Conservation (phyloP, 2,888 invertebrate species). For the Mellilla xanthometata region DNA sequence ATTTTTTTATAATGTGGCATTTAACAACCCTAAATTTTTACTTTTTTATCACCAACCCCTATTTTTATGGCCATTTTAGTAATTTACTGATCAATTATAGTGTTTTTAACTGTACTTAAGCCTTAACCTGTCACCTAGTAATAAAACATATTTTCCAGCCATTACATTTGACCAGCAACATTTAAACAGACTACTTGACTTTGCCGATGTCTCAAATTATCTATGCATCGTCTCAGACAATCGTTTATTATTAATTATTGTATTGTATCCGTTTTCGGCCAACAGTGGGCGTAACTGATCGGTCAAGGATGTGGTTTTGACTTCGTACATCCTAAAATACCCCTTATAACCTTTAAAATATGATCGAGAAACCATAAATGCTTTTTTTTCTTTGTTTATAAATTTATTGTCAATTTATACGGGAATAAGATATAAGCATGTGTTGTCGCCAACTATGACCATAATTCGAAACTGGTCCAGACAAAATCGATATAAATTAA, state of each 20-base stretch:
- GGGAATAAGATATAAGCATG: conserved; percentile 23
- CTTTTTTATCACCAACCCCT: too few species aligned
- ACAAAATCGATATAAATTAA: conserved; percentile 14
- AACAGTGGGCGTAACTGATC: conserved; percentile 57
- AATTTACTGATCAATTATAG: too few species aligned
- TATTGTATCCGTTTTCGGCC: conserved; percentile 56
- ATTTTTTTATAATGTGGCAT: too few species aligned
- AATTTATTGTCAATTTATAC: conserved; percentile 26
- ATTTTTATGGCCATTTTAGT: too few species aligned
- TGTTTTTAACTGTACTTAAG: too few species aligned
- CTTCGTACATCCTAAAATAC: conserved; percentile 38
- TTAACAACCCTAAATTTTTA: too few species aligned
- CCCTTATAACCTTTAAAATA: conserved; percentile 41
- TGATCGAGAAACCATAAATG: conserved; percentile 32
- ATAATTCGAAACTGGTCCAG: conserved; percentile 13
- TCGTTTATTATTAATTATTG: conserved; percentile 56
- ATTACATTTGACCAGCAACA: conserved; percentile 8
- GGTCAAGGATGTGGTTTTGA: conserved; percentile 56
- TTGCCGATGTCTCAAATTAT: conserved; percentile 42
- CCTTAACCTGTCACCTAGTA: too few species aligned
- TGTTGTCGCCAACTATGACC: conserved; percentile 14
- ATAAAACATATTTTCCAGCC: too few species aligned
- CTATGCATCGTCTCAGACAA: conserved; percentile 48
- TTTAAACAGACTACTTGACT: conserved; percentile 29
- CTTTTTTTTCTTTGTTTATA: conserved; percentile 18